Percentiles rank a stretch among this genome's conserved stretches.
phyloP scores from a whole-genome alignment of 64 coral and sea anemone genomes.

The Dendronephthya gigantea region DNA sequence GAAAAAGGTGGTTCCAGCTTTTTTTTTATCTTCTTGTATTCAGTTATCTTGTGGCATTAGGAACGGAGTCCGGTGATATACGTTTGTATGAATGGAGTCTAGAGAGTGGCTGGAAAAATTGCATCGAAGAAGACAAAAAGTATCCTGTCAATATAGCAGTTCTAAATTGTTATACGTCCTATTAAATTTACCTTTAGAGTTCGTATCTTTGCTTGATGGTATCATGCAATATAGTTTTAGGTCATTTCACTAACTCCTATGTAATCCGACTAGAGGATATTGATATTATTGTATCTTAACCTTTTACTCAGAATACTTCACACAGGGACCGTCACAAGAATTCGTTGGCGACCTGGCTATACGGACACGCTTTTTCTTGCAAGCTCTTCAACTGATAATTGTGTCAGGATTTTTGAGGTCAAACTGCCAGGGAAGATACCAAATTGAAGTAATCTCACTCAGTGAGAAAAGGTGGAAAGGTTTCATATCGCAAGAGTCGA shows the following conservation, averaged over 20 bases:
- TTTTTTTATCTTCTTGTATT: neutral
- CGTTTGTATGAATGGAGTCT: constrained; percentile 54
- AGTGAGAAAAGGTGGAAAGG: too few relatives aligned
- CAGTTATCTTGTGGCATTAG: constrained; percentile 59
- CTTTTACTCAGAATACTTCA: neutral
- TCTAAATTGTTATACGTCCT: too few relatives aligned
- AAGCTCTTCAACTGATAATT: neutral
- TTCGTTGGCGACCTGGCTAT: neutral
- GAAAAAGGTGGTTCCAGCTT: neutral
- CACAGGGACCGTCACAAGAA: neutral
- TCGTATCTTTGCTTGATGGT: too few relatives aligned
- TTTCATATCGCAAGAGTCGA: too few relatives aligned
- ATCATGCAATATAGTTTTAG: too few relatives aligned
- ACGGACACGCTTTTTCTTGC: neutral
- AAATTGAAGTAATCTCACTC: too few relatives aligned
- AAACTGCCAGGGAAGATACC: too few relatives aligned
- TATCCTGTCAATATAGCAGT: neutral
- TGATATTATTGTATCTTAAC: neutral
- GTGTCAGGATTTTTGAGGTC: neutral
- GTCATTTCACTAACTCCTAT: too few relatives aligned
- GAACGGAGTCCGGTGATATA: constrained; percentile 54
- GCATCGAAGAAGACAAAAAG: neutral
- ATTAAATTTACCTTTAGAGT: too few relatives aligned
- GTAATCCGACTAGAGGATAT: too few relatives aligned
- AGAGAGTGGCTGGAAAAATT: neutral